Percentiles rank a stretch among this genome's conserved stretches.
These are phyloP conservation scores for Ammospiza maritima DNA, from an alignment of 2,797 vertebrate genomes.

Conservation along the genomic window DNA sequence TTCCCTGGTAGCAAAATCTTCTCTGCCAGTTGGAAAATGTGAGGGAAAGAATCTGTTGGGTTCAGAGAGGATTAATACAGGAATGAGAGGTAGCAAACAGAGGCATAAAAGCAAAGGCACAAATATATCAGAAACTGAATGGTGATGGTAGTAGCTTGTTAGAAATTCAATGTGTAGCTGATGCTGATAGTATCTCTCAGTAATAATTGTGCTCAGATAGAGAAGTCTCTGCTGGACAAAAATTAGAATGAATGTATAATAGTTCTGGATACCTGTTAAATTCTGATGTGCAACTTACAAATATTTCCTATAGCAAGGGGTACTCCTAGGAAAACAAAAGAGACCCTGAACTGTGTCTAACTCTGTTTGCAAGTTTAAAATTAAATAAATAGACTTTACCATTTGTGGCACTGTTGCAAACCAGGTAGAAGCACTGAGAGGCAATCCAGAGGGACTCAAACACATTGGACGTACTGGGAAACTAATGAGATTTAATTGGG, in stretches of 20 bases:
- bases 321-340: neutral
- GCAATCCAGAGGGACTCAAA: neutral
- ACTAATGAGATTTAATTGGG: neutral
- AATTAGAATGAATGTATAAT: neutral
- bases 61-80: neutral
- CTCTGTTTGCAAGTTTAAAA: neutral
- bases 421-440: neutral
- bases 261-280: neutral
- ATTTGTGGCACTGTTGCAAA: neutral
- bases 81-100: neutral
- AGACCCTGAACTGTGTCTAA: neutral
- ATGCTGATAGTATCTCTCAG: fast-evolving
- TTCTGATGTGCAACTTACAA: fast-evolving
- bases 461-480: neutral
- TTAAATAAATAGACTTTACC: neutral
- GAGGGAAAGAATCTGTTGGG: neutral
- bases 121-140: neutral
- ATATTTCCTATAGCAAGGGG: neutral
- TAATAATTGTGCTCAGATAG: neutral
- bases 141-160: neutral
- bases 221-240: neutral
- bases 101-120: neutral
- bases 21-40: neutral
- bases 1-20: neutral
- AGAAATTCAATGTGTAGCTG: neutral